Evolutionary conservation across 2,797 vertebrate species (phyloP).

Genomic region (Halcyon smyrnensis): DNA sequence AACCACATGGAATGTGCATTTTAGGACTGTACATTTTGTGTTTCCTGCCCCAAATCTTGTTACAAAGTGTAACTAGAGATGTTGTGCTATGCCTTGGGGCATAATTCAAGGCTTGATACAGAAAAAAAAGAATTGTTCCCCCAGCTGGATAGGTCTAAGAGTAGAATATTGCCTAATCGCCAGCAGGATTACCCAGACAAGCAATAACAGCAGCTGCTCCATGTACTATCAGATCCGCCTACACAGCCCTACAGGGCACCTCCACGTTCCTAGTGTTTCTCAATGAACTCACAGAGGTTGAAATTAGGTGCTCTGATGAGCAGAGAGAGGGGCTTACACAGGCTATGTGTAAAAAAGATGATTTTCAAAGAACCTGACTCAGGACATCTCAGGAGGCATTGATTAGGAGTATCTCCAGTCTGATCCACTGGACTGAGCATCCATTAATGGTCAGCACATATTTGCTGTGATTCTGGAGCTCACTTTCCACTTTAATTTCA

Average conservation of each 20-base stretch:
- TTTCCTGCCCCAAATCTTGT: neutral
- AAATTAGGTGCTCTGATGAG: neutral
- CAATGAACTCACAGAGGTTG: neutral
- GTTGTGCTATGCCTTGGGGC: neutral
- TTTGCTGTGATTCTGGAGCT: neutral
- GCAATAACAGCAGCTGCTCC: neutral
- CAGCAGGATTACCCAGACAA: neutral
- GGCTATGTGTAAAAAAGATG: neutral
- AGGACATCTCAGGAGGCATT: neutral
- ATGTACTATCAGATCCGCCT: rapidly evolving
- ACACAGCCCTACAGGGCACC: neutral
- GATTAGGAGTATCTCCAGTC: neutral
- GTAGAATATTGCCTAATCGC: neutral
- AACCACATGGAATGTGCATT: neutral
- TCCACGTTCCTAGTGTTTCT: neutral
- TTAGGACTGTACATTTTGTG: neutral
- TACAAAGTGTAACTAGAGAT: neutral
- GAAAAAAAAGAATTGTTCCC: neutral
- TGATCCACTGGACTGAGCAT: neutral
- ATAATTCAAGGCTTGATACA: neutral
- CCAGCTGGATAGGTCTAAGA: neutral
- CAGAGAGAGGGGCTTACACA: neutral
- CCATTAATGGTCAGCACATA: neutral
- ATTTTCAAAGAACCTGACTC: neutral
- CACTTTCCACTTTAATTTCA: neutral